A percentile compares a stretch with the other conserved stretches of the same genome.
These are phyloP conservation scores for Diarsia dahlii DNA, from an alignment of 2,888 invertebrate species.

Conservation along the genomic window DNA sequence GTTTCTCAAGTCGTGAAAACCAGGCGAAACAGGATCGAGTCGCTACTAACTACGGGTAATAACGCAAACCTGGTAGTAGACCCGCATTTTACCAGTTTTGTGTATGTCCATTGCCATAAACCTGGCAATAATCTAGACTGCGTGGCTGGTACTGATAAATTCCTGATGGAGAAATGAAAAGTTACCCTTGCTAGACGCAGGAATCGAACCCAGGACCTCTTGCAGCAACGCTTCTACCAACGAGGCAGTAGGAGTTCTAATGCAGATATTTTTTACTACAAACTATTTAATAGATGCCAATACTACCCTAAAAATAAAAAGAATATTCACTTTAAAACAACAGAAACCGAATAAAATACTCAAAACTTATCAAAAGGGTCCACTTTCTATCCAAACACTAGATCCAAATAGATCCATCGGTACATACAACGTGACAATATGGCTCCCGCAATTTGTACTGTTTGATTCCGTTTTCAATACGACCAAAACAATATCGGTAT, in stretches of 20 bases:
- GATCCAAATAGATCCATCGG: slow-evolving; percentile 26
- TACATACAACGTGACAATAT: slow-evolving; percentile 55
- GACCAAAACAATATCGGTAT: slow-evolving; percentile 83
- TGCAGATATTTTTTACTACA: no score
- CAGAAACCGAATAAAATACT: neutral
- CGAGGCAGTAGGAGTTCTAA: no score
- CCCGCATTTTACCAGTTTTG: no score
- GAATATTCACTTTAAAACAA: neutral
- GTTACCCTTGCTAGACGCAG: no score
- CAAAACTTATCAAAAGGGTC: slow-evolving; percentile 8
- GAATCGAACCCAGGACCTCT: no score
- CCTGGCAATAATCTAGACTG: no score
- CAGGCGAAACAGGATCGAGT: neutral
- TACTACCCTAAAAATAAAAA: neutral
- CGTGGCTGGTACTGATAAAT: no score
- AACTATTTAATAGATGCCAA: no score
- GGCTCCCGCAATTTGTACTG: slow-evolving; percentile 62
- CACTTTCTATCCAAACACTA: slow-evolving; percentile 46
- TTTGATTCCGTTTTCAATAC: slow-evolving; percentile 78
- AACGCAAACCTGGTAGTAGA: no score
- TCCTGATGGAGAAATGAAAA: no score
- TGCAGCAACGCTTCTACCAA: no score
- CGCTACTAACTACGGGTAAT: neutral
- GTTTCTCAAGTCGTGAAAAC: neutral
- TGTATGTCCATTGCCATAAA: no score